Base-by-base conservation (phyloP, 2,888 invertebrate genomes). In the Drosophila nr. perissopoda region DNA sequence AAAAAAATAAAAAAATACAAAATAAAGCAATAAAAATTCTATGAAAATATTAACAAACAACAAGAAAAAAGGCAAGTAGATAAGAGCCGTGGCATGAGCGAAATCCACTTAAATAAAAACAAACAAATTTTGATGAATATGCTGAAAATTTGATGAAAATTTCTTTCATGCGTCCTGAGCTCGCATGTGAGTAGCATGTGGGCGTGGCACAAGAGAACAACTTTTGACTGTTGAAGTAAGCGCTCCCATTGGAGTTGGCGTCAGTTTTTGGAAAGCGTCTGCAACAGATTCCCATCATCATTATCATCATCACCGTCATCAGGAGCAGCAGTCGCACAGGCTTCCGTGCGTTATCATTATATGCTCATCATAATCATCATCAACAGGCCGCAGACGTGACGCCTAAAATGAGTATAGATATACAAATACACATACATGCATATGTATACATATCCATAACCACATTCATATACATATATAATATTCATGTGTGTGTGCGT, bases 341-440 rank as follows among this genome's bases (percentile, higher is more conserved):
- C 66, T 71, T 69, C 61, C 62, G 61, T 45, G 53, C 33, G 60
- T 64, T 60, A 66, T 76, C 65, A 76, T 73, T 73, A 71, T 66
- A 71, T 53, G 45, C 53, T 53, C 66, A 61, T 69, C 77, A 48
- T 58, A 74, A 84, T 74, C 82, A 62, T 82, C 80, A 82, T 85
- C 79, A 78, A 77, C 81, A 61, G 61, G 65, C 78, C 70, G 61
- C 54, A 79, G 70, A 87, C 82, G 69, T 86, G 90, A 87, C 78
- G 86, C 76, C 80, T 76, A 51, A 80, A 71, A 86, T 83, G 75
- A 86, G 77, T 90, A 82, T 73, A 77, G 64, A 76, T 49, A 67
- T 52, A 63, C 59, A 67, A 51, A 49, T 36, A 34, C 34, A 49
- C 51, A 49, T 38, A 63, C n/a, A 40, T 40, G 10, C 10, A n/a